Conservation (phyloP, 2,888 invertebrate species). For the Boloria selene region DNA sequence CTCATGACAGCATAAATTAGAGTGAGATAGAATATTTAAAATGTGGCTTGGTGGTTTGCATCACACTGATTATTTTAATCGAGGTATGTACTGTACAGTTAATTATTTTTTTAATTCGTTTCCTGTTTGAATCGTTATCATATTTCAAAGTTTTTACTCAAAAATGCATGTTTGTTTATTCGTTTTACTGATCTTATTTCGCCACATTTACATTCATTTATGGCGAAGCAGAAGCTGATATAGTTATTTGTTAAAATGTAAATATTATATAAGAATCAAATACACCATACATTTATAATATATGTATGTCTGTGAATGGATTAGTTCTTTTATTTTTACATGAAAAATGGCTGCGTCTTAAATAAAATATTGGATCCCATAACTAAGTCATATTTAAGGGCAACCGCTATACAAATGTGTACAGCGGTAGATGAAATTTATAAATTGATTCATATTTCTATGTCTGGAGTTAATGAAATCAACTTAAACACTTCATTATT, state of each 20-base stretch:
- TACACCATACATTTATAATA: not conserved
- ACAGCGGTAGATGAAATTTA: too few species aligned
- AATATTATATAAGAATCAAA: conserved; percentile 6
- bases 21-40: conserved; percentile 5
- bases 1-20: not conserved
- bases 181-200: conserved; percentile 1
- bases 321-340: not conserved
- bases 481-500: too few species aligned
- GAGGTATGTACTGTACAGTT: not conserved
- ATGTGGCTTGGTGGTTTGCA: not conserved
- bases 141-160: not conserved
- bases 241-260: not conserved
- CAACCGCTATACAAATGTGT: too few species aligned
- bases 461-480: too few species aligned
- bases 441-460: too few species aligned
- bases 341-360: too few species aligned
- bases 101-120: conserved; percentile 5
- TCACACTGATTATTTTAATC: too few species aligned
- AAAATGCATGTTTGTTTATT: conserved; percentile 7
- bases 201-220: conserved; percentile 2
- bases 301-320: not conserved
- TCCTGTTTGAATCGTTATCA: not conserved
- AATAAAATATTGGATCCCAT: too few species aligned
- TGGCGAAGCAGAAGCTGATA: not conserved
- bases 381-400: too few species aligned